Evolutionary conservation across 2,797 vertebrate genomes (phyloP), one percentile per base, ranked within the genome.

Genomic region (Lagodon rhomboides): DNA sequence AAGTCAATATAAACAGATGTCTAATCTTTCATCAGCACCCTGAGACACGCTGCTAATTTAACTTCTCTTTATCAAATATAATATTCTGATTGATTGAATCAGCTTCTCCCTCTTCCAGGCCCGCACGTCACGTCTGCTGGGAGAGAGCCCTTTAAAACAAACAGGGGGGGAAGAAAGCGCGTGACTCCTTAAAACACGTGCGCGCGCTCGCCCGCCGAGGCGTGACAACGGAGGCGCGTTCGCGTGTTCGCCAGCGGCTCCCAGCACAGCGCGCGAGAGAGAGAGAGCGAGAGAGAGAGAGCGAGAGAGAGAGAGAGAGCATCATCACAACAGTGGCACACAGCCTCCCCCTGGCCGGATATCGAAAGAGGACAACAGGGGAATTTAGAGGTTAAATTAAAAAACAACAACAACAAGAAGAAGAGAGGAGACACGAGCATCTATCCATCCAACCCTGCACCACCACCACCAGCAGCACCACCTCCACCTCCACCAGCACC

Each of bases 161-260:
- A 56, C 11, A 44, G 43, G 18, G 30, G n/a, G 5, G 8, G 34
- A 34, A 34, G 5, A 51, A 44, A 74, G 81, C 87, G 78, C 86
- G 80, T 92, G 92, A 92, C 85, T 85, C 20, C 60, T 23, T 50
- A 12, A 56, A 49, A 66, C 46, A 2, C 63, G 66, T 46, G 25
- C 71, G 68, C 69, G 51, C 11, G 27, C 25, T 60, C 5, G 44
- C n/a, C n/a, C n/a, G n/a, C 41, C 41, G 75, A 84, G 82, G 86
- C 84, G 89, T 87, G 89, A 87, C 85, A 68, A 44, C 51, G 12
- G 63, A 84, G n/a, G 91, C 90, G 89, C 89, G 87, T 85, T 87
- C 88, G 73, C 82, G 83, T 62, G 74, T 70, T 50, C 75, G 50
- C 83, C 91, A 85, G 78, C 77, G 85, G 82, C 83, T 78, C 58